Base-by-base conservation (phyloP, 1,140 invertebrate species). In the Drosophila asahinai region DNA sequence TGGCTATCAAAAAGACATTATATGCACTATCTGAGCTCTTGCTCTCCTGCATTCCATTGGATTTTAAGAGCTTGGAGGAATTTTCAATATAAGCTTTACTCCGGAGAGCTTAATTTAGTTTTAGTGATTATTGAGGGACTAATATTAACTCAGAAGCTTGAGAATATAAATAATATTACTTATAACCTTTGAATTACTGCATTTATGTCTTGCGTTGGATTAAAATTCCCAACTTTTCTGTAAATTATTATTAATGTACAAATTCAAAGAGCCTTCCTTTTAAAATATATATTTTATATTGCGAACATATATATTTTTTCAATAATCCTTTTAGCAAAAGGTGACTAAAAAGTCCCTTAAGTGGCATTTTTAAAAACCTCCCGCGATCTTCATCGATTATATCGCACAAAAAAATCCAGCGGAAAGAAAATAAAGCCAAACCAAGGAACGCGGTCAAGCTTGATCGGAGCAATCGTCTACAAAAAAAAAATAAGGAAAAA, bases 1-100 rank as follows among this genome's bases (percentile, higher is more conserved):
- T 86, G 82, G 82, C 68, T 79, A 81, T 86, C 83, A 86, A 77
- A 42, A 70, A 67, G 49, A 59, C 64, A 62, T 70, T 81, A 71
- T 84, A 66, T 19, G 30, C 64, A 65, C 52, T 62, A 45, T 43
- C n/a, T 47, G 11, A 12, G 12, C 12, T 30, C 42, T 19, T 14
- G 33, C 40, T 62, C n/a, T 27, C 6, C 48, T 61, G 38, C 58
- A 70, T 59, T 49, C 36, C 52, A 33, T 22, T 30, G 12, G 5
- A 40, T 40, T 19, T 52, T 27, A 5, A 6, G 15, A 66, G 49
- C 43, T 36, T 47, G 14, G 17, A 15, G 14, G 73, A 66, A 52
- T 45, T 3, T 5, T 25, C 8, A 38, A 71, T 64, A 62, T 61
- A 45, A 33, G 25, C 54, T 84, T 54, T 36, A 45, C 2, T 1